These are phyloP conservation scores for Chalcis sispes DNA, from an alignment of 2,888 invertebrate species.

Conservation along the genomic window DNA sequence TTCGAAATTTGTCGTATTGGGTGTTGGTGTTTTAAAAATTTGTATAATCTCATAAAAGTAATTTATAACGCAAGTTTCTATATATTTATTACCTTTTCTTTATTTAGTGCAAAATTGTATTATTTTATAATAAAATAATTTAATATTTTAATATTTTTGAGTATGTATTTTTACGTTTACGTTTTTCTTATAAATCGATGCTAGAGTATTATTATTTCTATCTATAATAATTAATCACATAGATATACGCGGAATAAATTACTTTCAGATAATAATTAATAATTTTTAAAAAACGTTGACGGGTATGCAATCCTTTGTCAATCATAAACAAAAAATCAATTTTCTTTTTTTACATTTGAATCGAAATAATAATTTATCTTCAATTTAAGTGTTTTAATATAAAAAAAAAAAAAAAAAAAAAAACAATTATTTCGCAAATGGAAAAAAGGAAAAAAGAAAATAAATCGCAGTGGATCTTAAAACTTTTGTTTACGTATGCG, in stretches of 20 bases:
- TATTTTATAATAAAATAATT: slow-evolving; percentile 55
- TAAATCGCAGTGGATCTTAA: too few relatives aligned
- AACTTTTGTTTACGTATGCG: background rate
- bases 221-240: slow-evolving; percentile 38
- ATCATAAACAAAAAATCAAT: background rate
- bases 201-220: slow-evolving; percentile 51
- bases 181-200: slow-evolving; percentile 44
- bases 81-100: slow-evolving; percentile 43
- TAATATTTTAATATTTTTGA: slow-evolving; percentile 43
- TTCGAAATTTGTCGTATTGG: slow-evolving; percentile 20
- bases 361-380: background rate
- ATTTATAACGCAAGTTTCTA: slow-evolving; percentile 30
- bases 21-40: background rate
- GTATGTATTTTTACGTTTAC: slow-evolving; percentile 46
- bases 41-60: slow-evolving; percentile 26
- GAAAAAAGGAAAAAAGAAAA: too few relatives aligned
- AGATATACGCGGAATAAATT: slow-evolving; percentile 38
- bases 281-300: too few relatives aligned
- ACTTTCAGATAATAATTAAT: slow-evolving; percentile 47
- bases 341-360: background rate
- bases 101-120: slow-evolving; percentile 51
- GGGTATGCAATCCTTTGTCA: too few relatives aligned
- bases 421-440: too few relatives aligned
- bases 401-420: too few relatives aligned
- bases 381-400: too few relatives aligned